These are phyloP conservation scores for Harpagifer antarcticus DNA, from an alignment of 2,797 vertebrate genomes.

Conservation along the genomic window DNA sequence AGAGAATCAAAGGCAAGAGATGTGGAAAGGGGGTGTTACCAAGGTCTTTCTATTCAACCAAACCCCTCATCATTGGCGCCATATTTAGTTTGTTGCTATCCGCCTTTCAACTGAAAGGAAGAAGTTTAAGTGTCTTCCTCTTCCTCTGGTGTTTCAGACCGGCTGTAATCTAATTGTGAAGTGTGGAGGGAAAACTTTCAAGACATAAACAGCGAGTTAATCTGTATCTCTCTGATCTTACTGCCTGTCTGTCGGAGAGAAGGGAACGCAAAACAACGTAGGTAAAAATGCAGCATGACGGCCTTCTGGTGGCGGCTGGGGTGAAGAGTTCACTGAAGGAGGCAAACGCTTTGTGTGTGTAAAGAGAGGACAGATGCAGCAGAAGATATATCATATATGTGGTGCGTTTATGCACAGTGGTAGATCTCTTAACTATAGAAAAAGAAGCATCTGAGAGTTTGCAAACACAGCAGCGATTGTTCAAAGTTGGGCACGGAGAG, in stretches of 20 bases:
- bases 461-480: slow-evolving; percentile 66
- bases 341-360: slow-evolving; percentile 33
- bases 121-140: slow-evolving; percentile 8
- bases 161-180: slow-evolving; percentile 66
- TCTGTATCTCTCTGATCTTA: slow-evolving; percentile 73
- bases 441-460: slow-evolving; percentile 50
- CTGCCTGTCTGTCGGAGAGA: slow-evolving; percentile 68
- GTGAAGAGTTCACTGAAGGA: slow-evolving; percentile 76
- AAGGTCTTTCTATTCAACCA: slow-evolving; percentile 2
- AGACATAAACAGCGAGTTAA: slow-evolving; percentile 59
- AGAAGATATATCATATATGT: slow-evolving; percentile 43
- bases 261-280: slow-evolving; percentile 60
- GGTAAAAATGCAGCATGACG: slow-evolving; percentile 76
- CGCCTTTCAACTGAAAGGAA: slow-evolving; percentile 20
- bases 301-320: slow-evolving; percentile 67
- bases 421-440: slow-evolving; percentile 42
- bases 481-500: slow-evolving; percentile 51
- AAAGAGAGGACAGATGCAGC: slow-evolving; percentile 29
- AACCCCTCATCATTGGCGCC: neutral
- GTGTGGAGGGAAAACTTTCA: slow-evolving; percentile 53
- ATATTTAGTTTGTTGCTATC: slow-evolving; percentile 12
- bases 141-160: slow-evolving; percentile 17
- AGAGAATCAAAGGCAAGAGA: neutral
- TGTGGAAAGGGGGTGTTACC: neutral
- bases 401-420: slow-evolving; percentile 45